Percentiles rank a stretch among this genome's conserved stretches.
phyloP scores from a whole-genome alignment of 2,888 invertebrate genomes.

The Lepidochrysops patricia region DNA sequence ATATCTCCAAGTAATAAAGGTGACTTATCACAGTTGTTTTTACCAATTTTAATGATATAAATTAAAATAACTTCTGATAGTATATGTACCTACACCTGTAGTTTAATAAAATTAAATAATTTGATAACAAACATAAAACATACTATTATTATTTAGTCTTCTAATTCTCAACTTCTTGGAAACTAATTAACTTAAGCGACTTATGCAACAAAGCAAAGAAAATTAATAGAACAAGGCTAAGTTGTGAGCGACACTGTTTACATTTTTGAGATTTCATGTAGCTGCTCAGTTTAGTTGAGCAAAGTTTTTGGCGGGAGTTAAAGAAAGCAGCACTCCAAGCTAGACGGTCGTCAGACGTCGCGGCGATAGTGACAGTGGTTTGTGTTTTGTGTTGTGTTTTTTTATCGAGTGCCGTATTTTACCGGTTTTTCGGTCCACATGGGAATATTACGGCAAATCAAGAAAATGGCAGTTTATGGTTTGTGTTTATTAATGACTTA shows the following conservation, averaged over 20 bases:
- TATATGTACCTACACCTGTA: too few relatives aligned
- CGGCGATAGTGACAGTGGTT: conserved; percentile 5
- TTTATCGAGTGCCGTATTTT: conserved; percentile 11
- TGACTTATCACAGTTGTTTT: too few relatives aligned
- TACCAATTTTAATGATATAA: too few relatives aligned
- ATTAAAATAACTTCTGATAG: too few relatives aligned
- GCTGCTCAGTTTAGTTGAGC: too few relatives aligned
- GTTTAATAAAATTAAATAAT: background rate
- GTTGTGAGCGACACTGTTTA: background rate
- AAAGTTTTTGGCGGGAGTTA: conserved; percentile 48
- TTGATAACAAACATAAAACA: background rate
- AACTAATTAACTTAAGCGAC: too few relatives aligned
- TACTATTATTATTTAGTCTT: too few relatives aligned
- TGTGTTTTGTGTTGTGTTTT: conserved; percentile 9
- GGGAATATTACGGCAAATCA: conserved; percentile 66
- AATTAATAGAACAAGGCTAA: background rate
- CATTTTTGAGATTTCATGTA: background rate
- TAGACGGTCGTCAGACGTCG: conserved; percentile 17
- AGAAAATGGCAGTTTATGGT: conserved; percentile 59
- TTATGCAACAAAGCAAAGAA: background rate
- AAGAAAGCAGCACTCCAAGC: conserved; percentile 32
- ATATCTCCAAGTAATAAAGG: too few relatives aligned
- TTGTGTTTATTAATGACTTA: conserved; percentile 27
- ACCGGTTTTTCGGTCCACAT: conserved; percentile 30
- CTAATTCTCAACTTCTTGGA: too few relatives aligned